A percentile compares a stretch with the other conserved stretches of the same genome.
Evolutionary conservation across 1,140 invertebrate genomes (phyloP).

Genomic region (Diabrotica virgifera): DNA sequence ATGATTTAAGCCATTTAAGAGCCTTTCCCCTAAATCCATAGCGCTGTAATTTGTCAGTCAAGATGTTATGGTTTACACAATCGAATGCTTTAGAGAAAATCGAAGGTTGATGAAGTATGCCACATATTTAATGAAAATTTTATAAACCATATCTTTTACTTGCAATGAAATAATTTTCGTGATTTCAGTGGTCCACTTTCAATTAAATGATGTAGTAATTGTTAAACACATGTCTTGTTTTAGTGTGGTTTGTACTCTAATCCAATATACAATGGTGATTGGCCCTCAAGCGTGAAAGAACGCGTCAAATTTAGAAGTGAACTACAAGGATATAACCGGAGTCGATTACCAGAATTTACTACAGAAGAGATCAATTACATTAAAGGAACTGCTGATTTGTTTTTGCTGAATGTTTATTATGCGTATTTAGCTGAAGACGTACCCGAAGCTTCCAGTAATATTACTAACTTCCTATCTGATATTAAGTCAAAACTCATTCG

Average conservation of each 20-base stretch:
- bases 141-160: too few species aligned
- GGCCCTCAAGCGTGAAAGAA: slow-evolving; percentile 59
- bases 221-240: too few species aligned
- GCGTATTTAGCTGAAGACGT: slow-evolving; percentile 18
- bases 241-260: slow-evolving; percentile 61
- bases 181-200: too few species aligned
- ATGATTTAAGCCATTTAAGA: too few species aligned
- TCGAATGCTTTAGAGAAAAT: too few species aligned
- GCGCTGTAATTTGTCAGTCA: too few species aligned
- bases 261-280: slow-evolving; percentile 64
- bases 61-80: too few species aligned
- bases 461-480: slow-evolving; percentile 11
- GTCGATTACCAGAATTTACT: slow-evolving; percentile 63
- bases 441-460: neutral
- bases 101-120: too few species aligned
- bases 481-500: neutral
- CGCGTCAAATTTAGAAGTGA: slow-evolving; percentile 56
- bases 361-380: slow-evolving; percentile 56
- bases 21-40: too few species aligned
- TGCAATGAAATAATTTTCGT: too few species aligned
- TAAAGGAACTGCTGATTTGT: slow-evolving; percentile 44
- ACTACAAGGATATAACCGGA: slow-evolving; percentile 56
- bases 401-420: slow-evolving; percentile 36
- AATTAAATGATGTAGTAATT: too few species aligned
- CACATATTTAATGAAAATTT: too few species aligned